These are phyloP conservation scores for Pimephales promelas DNA, from an alignment of 2,113 vertebrate species.

Conservation along the genomic window DNA sequence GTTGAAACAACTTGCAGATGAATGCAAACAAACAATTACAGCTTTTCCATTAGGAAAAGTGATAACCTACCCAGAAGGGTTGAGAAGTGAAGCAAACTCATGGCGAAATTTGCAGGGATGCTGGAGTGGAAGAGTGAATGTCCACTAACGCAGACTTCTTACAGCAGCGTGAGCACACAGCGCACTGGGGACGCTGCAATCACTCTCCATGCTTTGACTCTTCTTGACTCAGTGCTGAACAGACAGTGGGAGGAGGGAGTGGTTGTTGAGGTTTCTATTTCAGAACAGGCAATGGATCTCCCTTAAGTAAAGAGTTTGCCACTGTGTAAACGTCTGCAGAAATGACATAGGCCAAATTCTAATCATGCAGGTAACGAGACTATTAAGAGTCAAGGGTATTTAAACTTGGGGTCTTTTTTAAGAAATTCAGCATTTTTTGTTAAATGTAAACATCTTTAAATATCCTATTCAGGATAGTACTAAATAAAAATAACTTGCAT, in stretches of 20 bases:
- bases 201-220: slow-evolving; percentile 21
- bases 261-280: slow-evolving; percentile 1
- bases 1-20: neutral
- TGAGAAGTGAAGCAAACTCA: slow-evolving; percentile 39
- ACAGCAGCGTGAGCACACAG: neutral
- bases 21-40: neutral
- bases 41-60: neutral
- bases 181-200: neutral
- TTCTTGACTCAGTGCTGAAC: slow-evolving; percentile 3
- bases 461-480: no score
- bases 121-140: slow-evolving; percentile 14
- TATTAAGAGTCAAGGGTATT: no score
- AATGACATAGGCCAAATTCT: neutral
- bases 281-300: neutral
- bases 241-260: slow-evolving; percentile 29
- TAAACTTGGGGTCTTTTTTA: no score
- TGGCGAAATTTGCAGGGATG: slow-evolving; percentile 26
- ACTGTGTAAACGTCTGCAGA: neutral
- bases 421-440: no score
- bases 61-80: slow-evolving; percentile 41
- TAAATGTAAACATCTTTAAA: no score
- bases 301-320: neutral
- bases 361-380: no score
- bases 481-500: no score
- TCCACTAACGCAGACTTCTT: slow-evolving; percentile 10